Conservation (phyloP, 2,888 invertebrate genomes). For the Erpobdella octoculata region DNA sequence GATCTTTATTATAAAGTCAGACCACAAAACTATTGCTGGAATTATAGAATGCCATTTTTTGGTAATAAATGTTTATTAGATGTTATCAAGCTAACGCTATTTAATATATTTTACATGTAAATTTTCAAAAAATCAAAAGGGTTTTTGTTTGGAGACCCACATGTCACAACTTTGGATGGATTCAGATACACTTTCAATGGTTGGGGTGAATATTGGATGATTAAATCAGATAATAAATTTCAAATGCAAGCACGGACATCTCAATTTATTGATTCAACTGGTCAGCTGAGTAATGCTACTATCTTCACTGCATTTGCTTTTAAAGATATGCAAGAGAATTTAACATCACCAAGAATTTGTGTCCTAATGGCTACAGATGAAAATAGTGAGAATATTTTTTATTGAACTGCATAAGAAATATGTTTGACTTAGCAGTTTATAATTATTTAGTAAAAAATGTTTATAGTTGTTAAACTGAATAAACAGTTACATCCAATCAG, state of each 20-base stretch:
- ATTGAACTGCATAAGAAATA: too few relatives aligned
- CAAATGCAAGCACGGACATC: constrained; percentile 19
- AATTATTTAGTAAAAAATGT: too few relatives aligned
- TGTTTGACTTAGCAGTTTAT: too few relatives aligned
- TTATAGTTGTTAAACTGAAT: too few relatives aligned
- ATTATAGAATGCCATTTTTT: constrained; percentile 19
- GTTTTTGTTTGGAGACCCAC: constrained; percentile 30
- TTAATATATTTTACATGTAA: too few relatives aligned
- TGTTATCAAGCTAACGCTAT: too few relatives aligned
- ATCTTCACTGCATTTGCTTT: constrained; percentile 21
- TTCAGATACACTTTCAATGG: constrained; percentile 28
- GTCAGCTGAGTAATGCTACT: constrained; percentile 11
- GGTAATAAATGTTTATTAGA: constrained; percentile 7
- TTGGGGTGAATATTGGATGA: constrained; percentile 30
- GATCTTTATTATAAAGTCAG: constrained; percentile 27
- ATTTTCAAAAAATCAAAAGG: too few relatives aligned
- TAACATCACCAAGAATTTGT: neutral
- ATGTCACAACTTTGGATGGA: constrained; percentile 29
- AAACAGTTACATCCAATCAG: too few relatives aligned
- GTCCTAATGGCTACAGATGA: neutral
- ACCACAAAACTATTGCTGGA: constrained; percentile 16
- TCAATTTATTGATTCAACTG: neutral
- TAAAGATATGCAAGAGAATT: neutral
- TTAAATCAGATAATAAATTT: neutral
- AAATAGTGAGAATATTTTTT: too few relatives aligned